Percentiles rank a stretch among this genome's conserved stretches.
These are phyloP conservation scores for Pelusios castaneus DNA, from an alignment of 2,113 vertebrate species.

Conservation along the genomic window DNA sequence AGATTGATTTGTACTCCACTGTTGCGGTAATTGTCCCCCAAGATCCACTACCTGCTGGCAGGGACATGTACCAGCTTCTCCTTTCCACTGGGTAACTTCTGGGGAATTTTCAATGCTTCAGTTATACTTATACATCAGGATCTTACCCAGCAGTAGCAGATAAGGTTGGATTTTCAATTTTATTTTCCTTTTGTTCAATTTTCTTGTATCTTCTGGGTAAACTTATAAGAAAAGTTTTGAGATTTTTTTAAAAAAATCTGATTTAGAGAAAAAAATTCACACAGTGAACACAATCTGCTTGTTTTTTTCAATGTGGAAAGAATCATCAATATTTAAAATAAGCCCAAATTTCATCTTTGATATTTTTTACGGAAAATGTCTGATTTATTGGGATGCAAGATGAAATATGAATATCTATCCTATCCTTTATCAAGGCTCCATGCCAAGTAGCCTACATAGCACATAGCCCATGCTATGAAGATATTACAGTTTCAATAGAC, in stretches of 20 bases:
- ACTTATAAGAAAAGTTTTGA: neutral
- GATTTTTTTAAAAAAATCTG: neutral
- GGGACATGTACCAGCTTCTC: too few relatives aligned
- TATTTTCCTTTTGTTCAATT: neutral
- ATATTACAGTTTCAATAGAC: neutral
- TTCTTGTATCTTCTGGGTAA: neutral
- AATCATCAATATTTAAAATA: neutral
- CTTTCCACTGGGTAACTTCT: neutral
- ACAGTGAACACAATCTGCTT: neutral
- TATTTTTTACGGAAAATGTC: neutral
- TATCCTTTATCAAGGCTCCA: neutral
- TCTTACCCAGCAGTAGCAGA: neutral
- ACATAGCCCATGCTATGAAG: neutral
- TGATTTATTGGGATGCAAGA: neutral
- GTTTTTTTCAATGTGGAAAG: neutral
- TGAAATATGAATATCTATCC: rapidly evolving
- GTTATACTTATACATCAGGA: neutral
- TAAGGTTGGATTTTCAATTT: neutral
- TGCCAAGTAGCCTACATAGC: neutral
- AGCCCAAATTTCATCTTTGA: neutral
- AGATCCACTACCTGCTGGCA: too few relatives aligned
- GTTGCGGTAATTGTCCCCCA: too few relatives aligned
- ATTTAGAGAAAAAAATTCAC: neutral
- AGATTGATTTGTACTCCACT: too few relatives aligned
- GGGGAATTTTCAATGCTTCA: neutral